Evolutionary conservation across 2,113 vertebrate genomes (phyloP), one percentile per base, ranked within the genome.

Genomic region (Synchiropus splendidus): DNA sequence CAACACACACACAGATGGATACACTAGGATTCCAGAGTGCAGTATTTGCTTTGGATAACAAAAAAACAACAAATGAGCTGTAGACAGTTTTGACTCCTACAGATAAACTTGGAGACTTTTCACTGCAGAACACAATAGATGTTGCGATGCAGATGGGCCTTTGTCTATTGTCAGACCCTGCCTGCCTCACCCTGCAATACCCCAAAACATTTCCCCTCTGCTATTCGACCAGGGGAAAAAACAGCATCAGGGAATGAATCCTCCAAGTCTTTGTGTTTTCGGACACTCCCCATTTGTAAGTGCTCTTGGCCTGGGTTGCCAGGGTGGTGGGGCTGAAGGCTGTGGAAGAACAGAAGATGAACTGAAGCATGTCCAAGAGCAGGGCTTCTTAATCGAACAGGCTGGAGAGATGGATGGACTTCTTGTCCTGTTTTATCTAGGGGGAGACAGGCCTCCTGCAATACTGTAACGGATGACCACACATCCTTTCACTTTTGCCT

Each of bases 91-190:
- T 47, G 73, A 18, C 55, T 65, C 51, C 5, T 6, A 2, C 1
- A 50, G 66, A 61, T 31, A 58, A 53, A 68, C 58, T 46, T 13
- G 43, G 45, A 71, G 67, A 78, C 61, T 32, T 67, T 58, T 66
- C 49, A 58, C 38, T 41, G 38, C 8, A 47, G 43, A 48, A 50
- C 46, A 83, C 72, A 83, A 79, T 72, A 36, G 62, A 54, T 77
- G 71, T 70, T 72, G 62, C 72, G 58, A 66, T 68, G 50, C 33
- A 3, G 54, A 56, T 45, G 51, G 13, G 38, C 63, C 54, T 77
- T 78, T 81, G 78, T 82, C 74, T 33, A 79, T 82, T 81, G 78
- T 81, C 37, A 54, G 49, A 54, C 56, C 59, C 57, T 42, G 64
- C 6, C 35, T 48, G 64, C 56, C 67, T 78, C 70, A 38, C 71